phyloP scores from a whole-genome alignment of 2,888 invertebrate species.

The Metallyticus violacea region DNA sequence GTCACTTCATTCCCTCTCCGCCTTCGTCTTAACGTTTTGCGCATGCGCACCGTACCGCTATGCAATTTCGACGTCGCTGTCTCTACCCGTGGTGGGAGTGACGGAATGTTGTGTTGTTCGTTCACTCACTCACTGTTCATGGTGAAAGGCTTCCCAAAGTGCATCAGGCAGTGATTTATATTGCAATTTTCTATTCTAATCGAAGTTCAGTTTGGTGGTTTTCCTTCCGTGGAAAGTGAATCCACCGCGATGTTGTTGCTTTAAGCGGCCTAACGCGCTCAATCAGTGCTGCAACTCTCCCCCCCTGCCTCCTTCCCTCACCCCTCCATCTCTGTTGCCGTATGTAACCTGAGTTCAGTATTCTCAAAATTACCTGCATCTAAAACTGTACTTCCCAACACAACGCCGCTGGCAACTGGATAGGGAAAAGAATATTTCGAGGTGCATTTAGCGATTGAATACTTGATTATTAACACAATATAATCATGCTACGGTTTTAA shows the following conservation, averaged over 20 bases:
- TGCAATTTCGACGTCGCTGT: background rate
- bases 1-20: background rate
- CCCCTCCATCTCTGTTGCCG: too few relatives aligned
- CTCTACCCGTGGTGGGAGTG: background rate
- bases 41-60: background rate
- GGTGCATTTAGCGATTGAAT: too few relatives aligned
- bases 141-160: constrained; percentile 1
- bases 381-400: too few relatives aligned
- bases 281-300: too few relatives aligned
- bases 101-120: background rate
- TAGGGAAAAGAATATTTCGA: too few relatives aligned
- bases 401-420: too few relatives aligned
- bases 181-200: constrained; percentile 12
- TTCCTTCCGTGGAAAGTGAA: background rate
- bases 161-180: constrained; percentile 8
- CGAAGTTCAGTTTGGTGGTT: background rate
- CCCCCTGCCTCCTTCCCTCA: too few relatives aligned
- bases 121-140: background rate
- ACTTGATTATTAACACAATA: too few relatives aligned
- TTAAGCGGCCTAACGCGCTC: background rate
- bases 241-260: background rate
- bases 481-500: too few relatives aligned
- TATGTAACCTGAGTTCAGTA: too few relatives aligned
- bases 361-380: too few relatives aligned
- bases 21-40: too few relatives aligned